These are phyloP conservation scores for Otis tarda DNA, from an alignment of 2,113 vertebrate genomes.

Conservation along the genomic window DNA sequence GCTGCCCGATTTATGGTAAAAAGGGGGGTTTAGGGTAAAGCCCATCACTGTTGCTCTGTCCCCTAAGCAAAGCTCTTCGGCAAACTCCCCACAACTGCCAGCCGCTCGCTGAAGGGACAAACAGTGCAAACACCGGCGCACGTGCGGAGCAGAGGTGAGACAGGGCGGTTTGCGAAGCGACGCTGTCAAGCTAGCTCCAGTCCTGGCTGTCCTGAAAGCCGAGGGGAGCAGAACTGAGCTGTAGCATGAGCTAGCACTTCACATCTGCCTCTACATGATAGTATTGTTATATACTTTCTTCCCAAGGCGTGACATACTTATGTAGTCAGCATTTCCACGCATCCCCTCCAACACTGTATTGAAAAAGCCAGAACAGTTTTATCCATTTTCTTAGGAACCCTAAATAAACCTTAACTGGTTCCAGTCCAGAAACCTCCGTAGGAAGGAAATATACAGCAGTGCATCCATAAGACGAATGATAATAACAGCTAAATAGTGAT, in stretches of 20 bases:
- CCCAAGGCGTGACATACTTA: background rate
- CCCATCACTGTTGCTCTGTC: background rate
- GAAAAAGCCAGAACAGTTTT: background rate
- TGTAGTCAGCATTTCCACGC: background rate
- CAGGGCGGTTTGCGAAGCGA: rapidly evolving
- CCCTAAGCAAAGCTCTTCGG: background rate
- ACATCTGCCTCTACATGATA: background rate
- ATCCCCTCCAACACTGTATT: background rate
- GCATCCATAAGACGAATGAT: background rate
- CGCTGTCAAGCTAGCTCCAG: background rate
- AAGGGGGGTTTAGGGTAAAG: background rate
- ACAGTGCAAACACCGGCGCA: background rate
- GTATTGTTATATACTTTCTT: background rate
- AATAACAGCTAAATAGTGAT: background rate
- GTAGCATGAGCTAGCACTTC: background rate
- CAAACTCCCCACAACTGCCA: rapidly evolving
- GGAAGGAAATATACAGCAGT: background rate
- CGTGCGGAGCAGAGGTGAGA: background rate
- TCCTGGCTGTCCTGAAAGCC: rapidly evolving
- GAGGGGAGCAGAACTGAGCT: background rate
- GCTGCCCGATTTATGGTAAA: background rate
- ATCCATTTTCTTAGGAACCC: background rate
- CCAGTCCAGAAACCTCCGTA: background rate
- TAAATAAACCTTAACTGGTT: background rate
- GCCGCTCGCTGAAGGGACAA: rapidly evolving